phyloP scores from a whole-genome alignment of 2,797 vertebrate species.

The Acanthopagrus latus region DNA sequence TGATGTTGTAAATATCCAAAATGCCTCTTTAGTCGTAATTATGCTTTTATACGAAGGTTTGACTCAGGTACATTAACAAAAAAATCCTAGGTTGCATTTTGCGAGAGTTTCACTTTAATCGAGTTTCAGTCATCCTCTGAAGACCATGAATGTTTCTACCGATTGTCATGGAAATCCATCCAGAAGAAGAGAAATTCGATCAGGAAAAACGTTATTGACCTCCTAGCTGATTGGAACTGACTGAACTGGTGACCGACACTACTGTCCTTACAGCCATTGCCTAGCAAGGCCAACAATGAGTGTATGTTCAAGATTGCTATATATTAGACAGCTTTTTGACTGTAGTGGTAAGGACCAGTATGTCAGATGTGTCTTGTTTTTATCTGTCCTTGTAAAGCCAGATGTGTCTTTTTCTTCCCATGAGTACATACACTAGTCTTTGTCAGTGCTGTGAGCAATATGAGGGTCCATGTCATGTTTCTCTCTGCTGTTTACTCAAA shows the following conservation, averaged over 20 bases:
- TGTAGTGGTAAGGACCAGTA: not conserved
- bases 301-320: no score
- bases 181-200: not conserved
- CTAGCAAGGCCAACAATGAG: not conserved
- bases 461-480: constrained; percentile 27
- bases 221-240: not conserved
- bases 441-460: constrained; percentile 6
- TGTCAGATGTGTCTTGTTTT: constrained; percentile 19
- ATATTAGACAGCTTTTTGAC: not conserved
- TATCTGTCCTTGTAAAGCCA: constrained; percentile 8
- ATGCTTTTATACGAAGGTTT: no score
- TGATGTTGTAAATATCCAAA: no score
- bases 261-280: not conserved
- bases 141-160: not conserved
- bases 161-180: not conserved
- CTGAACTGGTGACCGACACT: not conserved
- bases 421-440: not conserved
- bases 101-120: no score
- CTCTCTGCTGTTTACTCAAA: constrained; percentile 16
- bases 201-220: not conserved
- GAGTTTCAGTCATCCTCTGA: not conserved
- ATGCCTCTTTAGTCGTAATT: no score
- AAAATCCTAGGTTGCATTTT: no score
- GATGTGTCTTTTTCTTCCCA: constrained; percentile 4
- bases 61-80: no score